Evolutionary conservation across 2,797 vertebrate genomes (phyloP).

Genomic region (Sebastes hopkinsi): DNA sequence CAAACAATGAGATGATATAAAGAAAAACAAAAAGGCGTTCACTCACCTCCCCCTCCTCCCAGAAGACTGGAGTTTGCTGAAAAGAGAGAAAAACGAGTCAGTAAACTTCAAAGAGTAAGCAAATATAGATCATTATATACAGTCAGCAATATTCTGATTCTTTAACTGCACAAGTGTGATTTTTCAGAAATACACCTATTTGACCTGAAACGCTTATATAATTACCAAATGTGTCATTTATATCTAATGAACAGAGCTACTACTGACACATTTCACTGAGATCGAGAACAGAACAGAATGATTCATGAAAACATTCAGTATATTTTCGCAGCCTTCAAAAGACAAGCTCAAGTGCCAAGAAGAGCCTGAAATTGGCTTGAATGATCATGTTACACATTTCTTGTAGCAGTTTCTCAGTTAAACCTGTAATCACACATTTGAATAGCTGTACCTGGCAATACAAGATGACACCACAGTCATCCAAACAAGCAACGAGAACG

Average conservation of each 20-base stretch:
- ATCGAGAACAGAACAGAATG: neutral
- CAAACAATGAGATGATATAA: conserved; percentile 25
- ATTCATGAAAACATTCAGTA: neutral
- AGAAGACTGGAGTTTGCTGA: conserved; percentile 98
- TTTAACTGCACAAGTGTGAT: neutral
- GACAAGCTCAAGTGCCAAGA: neutral
- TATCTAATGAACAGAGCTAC: neutral
- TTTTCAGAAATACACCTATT: neutral
- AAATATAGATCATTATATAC: neutral
- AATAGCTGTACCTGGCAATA: conserved; percentile 11
- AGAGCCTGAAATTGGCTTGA: conserved; percentile 5
- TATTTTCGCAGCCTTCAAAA: neutral
- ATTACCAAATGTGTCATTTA: neutral
- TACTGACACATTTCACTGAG: neutral
- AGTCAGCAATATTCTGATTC: conserved; percentile 15
- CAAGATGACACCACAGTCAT: conserved; percentile 6
- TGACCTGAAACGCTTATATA: neutral
- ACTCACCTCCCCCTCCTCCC: conserved; percentile 98
- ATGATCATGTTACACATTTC: neutral
- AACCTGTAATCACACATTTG: conserved; percentile 42
- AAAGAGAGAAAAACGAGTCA: conserved; percentile 62
- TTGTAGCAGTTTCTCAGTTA: conserved; percentile 18
- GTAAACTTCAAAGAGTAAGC: conserved; percentile 41
- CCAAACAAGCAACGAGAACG: conserved; percentile 13
- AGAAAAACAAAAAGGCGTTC: conserved; percentile 55